These are phyloP conservation scores for Anolis apletophallus DNA, from an alignment of 2,797 vertebrate species.

Conservation along the genomic window DNA sequence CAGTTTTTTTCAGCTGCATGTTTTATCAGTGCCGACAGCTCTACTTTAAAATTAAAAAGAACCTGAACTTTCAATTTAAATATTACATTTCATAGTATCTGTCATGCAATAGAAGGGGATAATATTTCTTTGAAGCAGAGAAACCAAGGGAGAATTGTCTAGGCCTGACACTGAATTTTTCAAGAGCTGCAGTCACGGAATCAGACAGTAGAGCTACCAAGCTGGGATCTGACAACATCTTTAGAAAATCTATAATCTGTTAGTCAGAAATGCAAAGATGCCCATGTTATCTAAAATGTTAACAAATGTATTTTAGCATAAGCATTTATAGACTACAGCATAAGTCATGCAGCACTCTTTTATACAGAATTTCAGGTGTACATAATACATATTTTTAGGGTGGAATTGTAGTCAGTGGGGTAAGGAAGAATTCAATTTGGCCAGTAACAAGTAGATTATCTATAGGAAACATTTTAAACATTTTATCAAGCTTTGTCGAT, in stretches of 20 bases:
- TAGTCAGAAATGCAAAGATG: neutral
- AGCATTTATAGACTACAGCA: neutral
- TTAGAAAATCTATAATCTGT: neutral
- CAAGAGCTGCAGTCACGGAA: neutral
- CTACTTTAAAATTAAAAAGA: conserved; percentile 7
- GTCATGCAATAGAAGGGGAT: neutral
- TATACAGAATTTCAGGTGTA: neutral
- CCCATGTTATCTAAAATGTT: neutral
- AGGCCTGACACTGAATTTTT: conserved; percentile 14
- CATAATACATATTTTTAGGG: neutral
- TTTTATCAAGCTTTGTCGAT: too few species aligned
- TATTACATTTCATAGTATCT: conserved; percentile 5
- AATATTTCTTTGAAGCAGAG: conserved; percentile 21
- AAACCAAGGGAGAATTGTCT: neutral
- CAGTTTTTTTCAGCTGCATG: neutral
- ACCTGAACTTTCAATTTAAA: neutral
- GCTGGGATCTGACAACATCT: neutral
- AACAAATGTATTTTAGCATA: neutral
- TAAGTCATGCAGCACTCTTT: neutral
- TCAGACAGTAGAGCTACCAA: neutral
- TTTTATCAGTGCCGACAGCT: neutral
- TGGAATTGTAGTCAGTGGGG: neutral
- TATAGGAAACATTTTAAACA: too few species aligned
- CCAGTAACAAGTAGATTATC: neutral
- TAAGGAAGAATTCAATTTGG: neutral